Evolutionary conservation across 64 coral and sea anemone genomes (phyloP).

Genomic region (Montipora cactus): DNA sequence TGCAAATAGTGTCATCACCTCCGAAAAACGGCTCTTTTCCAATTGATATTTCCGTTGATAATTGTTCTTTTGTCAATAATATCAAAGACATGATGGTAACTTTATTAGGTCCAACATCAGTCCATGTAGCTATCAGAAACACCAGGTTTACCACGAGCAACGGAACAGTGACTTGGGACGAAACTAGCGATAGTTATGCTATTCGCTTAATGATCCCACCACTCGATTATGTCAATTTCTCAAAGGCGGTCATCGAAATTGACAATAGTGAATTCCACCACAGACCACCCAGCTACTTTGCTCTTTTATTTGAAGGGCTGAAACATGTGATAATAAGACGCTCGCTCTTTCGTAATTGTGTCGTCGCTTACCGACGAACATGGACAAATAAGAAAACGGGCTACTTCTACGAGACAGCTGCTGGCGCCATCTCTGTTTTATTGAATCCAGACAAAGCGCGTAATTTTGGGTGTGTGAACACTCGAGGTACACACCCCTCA

Average conservation of each 20-base stretch:
- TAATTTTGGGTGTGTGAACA: no score
- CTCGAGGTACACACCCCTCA: not conserved
- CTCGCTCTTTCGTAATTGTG: no score
- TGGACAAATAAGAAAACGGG: not conserved
- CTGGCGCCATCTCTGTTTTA: no score
- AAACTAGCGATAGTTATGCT: not conserved
- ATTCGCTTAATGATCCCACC: not conserved
- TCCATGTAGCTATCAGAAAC: not conserved
- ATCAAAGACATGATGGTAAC: not conserved
- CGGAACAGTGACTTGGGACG: not conserved
- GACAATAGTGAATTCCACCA: not conserved
- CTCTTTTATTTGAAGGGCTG: no score
- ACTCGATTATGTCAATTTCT: not conserved
- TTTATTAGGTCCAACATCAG: not conserved
- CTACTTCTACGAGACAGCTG: no score
- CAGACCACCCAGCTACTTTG: no score
- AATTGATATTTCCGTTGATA: not conserved
- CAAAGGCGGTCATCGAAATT: not conserved
- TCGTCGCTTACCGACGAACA: no score
- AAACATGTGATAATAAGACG: no score
- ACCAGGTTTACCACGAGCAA: not conserved
- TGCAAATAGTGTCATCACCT: no score
- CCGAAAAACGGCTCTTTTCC: not conserved
- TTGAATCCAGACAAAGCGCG: no score
- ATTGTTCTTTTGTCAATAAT: not conserved